Conservation (phyloP, 2,888 invertebrate species). For the Xylota sylvarum region DNA sequence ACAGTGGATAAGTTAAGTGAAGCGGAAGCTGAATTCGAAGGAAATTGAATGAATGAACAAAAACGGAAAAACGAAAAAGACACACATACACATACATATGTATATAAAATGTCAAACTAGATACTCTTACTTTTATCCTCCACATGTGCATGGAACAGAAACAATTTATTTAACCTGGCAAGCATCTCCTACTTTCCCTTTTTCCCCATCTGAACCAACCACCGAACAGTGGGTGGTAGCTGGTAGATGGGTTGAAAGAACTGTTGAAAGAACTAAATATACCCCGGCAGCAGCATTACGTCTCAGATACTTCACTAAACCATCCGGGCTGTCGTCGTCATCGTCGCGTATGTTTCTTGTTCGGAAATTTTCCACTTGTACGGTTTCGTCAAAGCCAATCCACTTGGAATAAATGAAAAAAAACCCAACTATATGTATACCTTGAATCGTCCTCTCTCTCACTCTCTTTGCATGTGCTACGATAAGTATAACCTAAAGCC, state of each 20-base stretch:
- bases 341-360: conserved; percentile 56
- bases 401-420: conserved; percentile 74
- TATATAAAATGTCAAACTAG: conserved; percentile 57
- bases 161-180: conserved; percentile 64
- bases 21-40: conserved; percentile 56
- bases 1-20: conserved; percentile 41
- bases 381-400: conserved; percentile 75
- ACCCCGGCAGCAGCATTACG: conserved; percentile 30
- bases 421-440: not conserved
- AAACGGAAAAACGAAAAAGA: conserved; percentile 24
- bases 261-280: conserved; percentile 63
- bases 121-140: conserved; percentile 50
- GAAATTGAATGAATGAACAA: conserved; percentile 60
- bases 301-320: conserved; percentile 49
- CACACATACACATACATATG: conserved; percentile 12
- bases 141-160: conserved; percentile 52
- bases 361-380: conserved; percentile 74
- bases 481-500: conserved; percentile 51
- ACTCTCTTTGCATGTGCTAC: conserved; percentile 28
- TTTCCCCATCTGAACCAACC: not conserved
- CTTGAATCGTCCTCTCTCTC: not conserved
- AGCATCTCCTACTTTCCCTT: conserved; percentile 37
- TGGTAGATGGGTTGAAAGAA: conserved; percentile 28
- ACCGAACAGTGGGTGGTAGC: not conserved
- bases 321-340: conserved; percentile 40